Percentiles rank a stretch among this genome's conserved stretches.
These are phyloP conservation scores for Amphimedon queenslandica DNA, from an alignment of 37 sponge, comb jelly and placozoan species.

Conservation along the genomic window DNA sequence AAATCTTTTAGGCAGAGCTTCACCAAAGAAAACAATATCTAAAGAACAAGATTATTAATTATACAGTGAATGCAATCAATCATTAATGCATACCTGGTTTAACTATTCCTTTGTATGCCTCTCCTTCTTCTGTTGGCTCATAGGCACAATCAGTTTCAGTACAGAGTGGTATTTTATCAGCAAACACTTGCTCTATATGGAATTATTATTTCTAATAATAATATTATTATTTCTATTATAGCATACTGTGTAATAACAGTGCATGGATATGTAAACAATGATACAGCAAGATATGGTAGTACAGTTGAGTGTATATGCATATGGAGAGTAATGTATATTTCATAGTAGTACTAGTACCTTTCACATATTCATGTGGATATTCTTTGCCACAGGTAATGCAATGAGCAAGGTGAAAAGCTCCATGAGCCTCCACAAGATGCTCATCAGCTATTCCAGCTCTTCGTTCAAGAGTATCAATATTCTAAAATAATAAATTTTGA, in stretches of 20 bases:
- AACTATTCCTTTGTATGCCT: conserved; percentile 40
- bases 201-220: neutral
- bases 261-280: neutral
- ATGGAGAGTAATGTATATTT: neutral
- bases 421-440: conserved; percentile 91
- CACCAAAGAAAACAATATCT: conserved; percentile 97
- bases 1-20: conserved; percentile 76
- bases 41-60: neutral
- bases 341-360: too few relatives aligned
- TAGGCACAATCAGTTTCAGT: conserved; percentile 18
- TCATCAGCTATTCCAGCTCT: conserved; percentile 73
- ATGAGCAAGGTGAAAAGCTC: conserved; percentile 82
- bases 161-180: conserved; percentile 63
- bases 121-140: conserved; percentile 15
- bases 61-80: too few relatives aligned
- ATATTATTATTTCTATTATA: neutral
- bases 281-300: neutral
- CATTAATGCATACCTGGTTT: conserved; percentile 76
- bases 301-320: conserved; percentile 1
- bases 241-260: neutral
- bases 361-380: conserved; percentile 68
- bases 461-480: conserved; percentile 94
- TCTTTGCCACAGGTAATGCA: conserved; percentile 77
- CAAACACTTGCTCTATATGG: conserved; percentile 63
- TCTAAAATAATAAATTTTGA: conserved; percentile 32